A percentile compares a stretch with the other conserved stretches of the same genome.
phyloP scores from a whole-genome alignment of 2,797 vertebrate species.

The Acanthis flammea region DNA sequence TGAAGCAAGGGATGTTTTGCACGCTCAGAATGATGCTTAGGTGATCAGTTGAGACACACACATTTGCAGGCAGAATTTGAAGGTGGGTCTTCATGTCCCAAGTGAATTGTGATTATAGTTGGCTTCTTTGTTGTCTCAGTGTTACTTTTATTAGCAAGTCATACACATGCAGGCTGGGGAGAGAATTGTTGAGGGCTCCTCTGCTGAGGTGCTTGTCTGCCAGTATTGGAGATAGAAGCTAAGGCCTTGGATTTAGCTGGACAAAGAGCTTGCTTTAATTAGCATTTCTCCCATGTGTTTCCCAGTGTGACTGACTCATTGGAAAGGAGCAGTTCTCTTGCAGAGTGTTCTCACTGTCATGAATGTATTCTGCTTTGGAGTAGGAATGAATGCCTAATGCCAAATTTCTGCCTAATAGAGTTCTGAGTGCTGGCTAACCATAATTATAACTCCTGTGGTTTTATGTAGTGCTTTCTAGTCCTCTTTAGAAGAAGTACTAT shows the following conservation, averaged over 20 bases:
- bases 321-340: not conserved
- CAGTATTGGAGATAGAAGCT: not conserved
- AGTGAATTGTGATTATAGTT: not conserved
- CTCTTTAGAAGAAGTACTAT: not conserved
- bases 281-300: not conserved
- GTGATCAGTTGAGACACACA: not conserved
- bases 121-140: not conserved
- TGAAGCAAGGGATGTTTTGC: not conserved
- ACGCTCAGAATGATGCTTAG: not conserved
- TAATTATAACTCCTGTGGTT: not conserved
- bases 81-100: fast-evolving
- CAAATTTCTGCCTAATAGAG: not conserved
- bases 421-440: not conserved
- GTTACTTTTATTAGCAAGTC: not conserved
- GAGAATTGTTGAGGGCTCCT: not conserved
- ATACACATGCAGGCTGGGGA: fast-evolving
- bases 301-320: not conserved
- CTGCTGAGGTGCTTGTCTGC: not conserved
- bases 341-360: not conserved
- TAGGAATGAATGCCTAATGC: not conserved
- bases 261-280: not conserved
- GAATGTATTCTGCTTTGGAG: not conserved
- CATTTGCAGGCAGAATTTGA: not conserved
- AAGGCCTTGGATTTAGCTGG: not conserved
- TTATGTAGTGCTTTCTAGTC: not conserved